Conservation (phyloP, 1,140 invertebrate species). For the Coenobita brevimanus region DNA sequence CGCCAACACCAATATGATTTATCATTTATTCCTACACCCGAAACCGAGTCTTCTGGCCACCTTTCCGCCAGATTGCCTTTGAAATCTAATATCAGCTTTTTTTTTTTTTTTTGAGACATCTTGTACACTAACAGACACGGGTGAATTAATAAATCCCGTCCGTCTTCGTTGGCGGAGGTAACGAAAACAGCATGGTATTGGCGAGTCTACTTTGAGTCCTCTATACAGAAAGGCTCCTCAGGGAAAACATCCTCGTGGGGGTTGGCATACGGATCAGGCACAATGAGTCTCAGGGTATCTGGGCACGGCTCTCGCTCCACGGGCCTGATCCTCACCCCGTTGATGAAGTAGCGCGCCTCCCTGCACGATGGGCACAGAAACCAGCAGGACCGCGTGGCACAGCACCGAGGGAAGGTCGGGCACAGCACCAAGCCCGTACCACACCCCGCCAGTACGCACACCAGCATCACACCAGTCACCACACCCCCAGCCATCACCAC, state of each 20-base stretch:
- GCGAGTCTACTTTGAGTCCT: no score
- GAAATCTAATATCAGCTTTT: no score
- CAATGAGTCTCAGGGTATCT: not conserved
- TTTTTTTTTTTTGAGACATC: no score
- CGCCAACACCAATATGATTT: no score
- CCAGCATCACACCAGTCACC: not conserved
- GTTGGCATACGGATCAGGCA: not conserved
- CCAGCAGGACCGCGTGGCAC: not conserved
- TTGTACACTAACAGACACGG: no score
- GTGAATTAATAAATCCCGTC: no score
- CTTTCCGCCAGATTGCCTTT: no score
- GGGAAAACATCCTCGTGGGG: conserved; percentile 1
- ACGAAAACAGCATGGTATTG: no score
- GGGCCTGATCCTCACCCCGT: not conserved
- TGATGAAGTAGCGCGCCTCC: conserved; percentile 1
- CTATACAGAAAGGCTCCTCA: not conserved
- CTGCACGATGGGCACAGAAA: conserved; percentile 11
- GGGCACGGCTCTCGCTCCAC: conserved; percentile 2
- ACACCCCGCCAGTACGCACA: not conserved
- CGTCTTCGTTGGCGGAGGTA: no score
- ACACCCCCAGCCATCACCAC: not conserved
- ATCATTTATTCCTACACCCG: no score
- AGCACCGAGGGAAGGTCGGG: conserved; percentile 18
- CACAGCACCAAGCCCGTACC: not conserved
- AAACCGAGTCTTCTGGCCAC: no score